Base-by-base conservation (phyloP, 2,888 invertebrate species). In the Chloroclysta siterata region DNA sequence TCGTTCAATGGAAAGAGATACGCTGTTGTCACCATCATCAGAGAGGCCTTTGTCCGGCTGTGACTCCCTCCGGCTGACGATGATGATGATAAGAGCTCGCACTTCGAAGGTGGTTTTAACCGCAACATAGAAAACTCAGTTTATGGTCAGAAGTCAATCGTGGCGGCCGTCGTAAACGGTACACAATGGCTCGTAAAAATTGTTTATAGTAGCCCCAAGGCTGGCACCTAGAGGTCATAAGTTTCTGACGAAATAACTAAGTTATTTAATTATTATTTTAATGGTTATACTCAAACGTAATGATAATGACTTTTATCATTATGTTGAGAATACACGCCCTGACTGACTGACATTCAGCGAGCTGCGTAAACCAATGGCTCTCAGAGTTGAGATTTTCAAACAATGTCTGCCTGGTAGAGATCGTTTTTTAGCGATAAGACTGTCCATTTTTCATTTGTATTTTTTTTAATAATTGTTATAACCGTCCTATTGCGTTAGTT, bases 71-170 rank as follows among this genome's bases (percentile, higher is more conserved):
- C 22, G 1, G 11, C 11, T 11, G 4, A 3, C 8, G 36, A 39
- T 11, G 36, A 39, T 46, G 46, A 42, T 14, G 14, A 15, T 7
- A 7, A 42, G 42, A 42, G 46, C 8, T 46, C 2, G 17, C 46
- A 17, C 10, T 46, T 46, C 17, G 5, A 46, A 17, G 17, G 46
- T 17, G 17, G 46, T 46, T 46, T 17, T 46, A 39, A 77, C 76
- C 76, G 79, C 77, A 79, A 83, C 88, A 87, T 88, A 89, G 89
- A 86, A 88, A 88, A 85, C 77, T 76, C 74, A 83, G 77, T 89
- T 90, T 88, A 90, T 82, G 86, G 80, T 72, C 87, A 88, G 87
- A 84, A 89, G 89, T 89, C 88, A 89, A 89, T 90, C 88, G 82
- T 72, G 82, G 80, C 75, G 76, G 70, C 69, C 68, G 81, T 82